Conservation (phyloP, 53 echinoderm and acorn worm species). For the Henricia sp. region DNA sequence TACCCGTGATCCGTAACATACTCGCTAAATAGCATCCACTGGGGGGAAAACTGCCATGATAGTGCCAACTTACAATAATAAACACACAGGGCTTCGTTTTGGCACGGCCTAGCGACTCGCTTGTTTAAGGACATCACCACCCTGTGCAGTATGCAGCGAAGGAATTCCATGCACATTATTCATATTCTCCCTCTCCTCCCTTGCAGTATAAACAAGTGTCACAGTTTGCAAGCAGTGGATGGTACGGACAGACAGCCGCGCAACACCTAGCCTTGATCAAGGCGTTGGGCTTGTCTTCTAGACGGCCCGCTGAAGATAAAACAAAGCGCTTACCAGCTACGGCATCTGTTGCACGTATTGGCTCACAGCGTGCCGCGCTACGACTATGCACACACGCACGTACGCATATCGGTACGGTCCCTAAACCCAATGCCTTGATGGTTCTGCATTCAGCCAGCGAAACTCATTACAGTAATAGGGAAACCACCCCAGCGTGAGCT, state of each 20-base stretch:
- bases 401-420: too few species aligned
- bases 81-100: conserved; percentile 18
- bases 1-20: conserved; percentile 40
- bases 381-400: too few species aligned
- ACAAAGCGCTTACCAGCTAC: too few species aligned
- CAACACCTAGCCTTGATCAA: too few species aligned
- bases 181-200: neutral
- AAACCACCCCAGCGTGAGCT: too few species aligned
- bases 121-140: conserved; percentile 27
- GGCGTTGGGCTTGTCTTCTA: too few species aligned
- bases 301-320: neutral
- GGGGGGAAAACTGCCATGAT: conserved; percentile 8
- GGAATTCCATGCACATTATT: conserved; percentile 53
- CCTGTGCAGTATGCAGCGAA: neutral
- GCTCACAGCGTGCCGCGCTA: too few species aligned
- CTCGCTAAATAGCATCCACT: neutral
- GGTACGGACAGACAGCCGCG: neutral
- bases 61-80: conserved; percentile 26
- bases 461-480: too few species aligned
- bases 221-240: neutral
- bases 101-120: neutral
- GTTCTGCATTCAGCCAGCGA: too few species aligned
- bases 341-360: too few species aligned
- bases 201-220: conserved; percentile 35
- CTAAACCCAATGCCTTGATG: too few species aligned